phyloP scores from a whole-genome alignment of 2,888 invertebrate genomes.

The Pammene fasciana region DNA sequence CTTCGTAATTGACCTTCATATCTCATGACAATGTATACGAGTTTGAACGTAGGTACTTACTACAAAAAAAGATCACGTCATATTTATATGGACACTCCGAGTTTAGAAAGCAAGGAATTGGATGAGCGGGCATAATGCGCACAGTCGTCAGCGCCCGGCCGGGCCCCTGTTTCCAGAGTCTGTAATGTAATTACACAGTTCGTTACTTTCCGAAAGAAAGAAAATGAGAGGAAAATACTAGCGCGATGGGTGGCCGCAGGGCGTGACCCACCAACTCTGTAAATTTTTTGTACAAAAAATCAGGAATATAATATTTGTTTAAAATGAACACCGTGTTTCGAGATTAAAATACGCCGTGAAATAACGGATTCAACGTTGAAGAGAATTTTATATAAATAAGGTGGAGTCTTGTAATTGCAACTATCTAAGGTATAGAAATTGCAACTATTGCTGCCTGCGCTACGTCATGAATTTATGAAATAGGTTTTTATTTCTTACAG shows the following conservation, averaged over 20 bases:
- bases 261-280: constrained; percentile 50
- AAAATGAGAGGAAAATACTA: constrained; percentile 70
- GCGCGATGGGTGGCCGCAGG: constrained; percentile 56
- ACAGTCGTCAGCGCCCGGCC: constrained; percentile 62
- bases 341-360: background rate
- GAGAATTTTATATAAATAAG: background rate
- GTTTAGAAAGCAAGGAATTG: constrained; percentile 55
- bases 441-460: no score
- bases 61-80: constrained; percentile 24
- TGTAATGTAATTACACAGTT: constrained; percentile 69
- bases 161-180: constrained; percentile 62
- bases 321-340: constrained; percentile 8
- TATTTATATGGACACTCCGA: constrained; percentile 20
- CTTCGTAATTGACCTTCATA: constrained; percentile 36
- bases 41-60: no score
- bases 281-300: constrained; percentile 31
- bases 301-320: constrained; percentile 22
- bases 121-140: constrained; percentile 55
- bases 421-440: no score
- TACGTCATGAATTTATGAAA: no score
- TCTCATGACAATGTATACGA: constrained; percentile 11
- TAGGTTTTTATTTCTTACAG: no score
- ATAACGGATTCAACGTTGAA: background rate
- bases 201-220: constrained; percentile 73
- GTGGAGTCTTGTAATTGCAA: no score